Evolutionary conservation across 2,888 invertebrate genomes (phyloP).

Genomic region (Cataglyphis livida): DNA sequence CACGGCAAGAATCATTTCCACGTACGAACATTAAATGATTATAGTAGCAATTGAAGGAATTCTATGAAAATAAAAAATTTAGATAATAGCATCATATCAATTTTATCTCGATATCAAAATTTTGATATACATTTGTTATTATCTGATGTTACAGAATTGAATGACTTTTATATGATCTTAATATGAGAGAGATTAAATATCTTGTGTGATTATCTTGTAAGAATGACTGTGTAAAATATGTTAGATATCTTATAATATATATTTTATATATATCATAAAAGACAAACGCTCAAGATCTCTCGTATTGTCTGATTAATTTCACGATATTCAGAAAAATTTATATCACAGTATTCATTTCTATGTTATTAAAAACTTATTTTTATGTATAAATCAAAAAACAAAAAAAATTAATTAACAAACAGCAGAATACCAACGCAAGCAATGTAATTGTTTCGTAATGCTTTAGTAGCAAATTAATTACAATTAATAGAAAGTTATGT

Average conservation of each 20-base stretch:
- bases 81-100: slow-evolving; percentile 20
- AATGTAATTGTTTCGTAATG: no score
- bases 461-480: no score
- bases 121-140: slow-evolving; percentile 24
- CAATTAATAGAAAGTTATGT: no score
- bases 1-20: not conserved
- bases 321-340: no score
- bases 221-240: not conserved
- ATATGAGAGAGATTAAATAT: not conserved
- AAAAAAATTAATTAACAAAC: no score
- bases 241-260: not conserved
- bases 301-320: no score
- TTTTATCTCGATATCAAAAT: not conserved
- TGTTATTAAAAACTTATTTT: no score
- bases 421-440: no score
- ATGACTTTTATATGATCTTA: not conserved
- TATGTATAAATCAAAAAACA: no score
- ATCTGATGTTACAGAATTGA: slow-evolving; percentile 26
- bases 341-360: no score
- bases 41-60: not conserved
- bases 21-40: slow-evolving; percentile 14
- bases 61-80: not conserved
- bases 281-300: no score
- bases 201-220: not conserved
- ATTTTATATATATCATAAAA: no score